These are phyloP conservation scores for Octonoba sinensis DNA, from an alignment of 2,888 invertebrate genomes.

Conservation along the genomic window DNA sequence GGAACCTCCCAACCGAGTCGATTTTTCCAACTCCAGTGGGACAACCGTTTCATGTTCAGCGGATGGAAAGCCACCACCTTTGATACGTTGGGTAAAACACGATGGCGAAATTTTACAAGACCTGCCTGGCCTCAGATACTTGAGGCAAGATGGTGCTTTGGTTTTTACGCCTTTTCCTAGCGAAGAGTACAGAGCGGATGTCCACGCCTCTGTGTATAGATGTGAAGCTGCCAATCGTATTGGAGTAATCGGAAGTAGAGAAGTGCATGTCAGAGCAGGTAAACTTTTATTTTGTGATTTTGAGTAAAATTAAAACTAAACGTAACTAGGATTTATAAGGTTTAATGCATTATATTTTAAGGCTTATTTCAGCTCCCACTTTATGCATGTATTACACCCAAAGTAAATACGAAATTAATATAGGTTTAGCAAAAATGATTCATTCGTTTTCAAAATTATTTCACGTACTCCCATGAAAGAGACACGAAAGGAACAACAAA, in stretches of 20 bases:
- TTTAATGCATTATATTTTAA: too few species aligned
- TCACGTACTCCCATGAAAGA: too few species aligned
- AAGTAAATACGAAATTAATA: too few species aligned
- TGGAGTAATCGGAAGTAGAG: constrained; percentile 63
- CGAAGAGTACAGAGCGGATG: constrained; percentile 65
- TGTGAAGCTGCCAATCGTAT: constrained; percentile 64
- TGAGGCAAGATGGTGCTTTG: constrained; percentile 62
- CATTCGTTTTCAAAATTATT: too few species aligned
- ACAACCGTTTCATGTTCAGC: constrained; percentile 42
- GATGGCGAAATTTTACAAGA: constrained; percentile 40
- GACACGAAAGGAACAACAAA: too few species aligned
- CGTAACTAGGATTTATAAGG: not conserved
- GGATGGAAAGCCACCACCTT: constrained; percentile 37
- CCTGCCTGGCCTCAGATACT: constrained; percentile 54
- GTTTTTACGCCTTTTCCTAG: constrained; percentile 64
- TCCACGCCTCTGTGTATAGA: constrained; percentile 64
- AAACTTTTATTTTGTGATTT: constrained; percentile 19
- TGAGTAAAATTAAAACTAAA: too few species aligned
- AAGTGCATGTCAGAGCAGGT: constrained; percentile 66
- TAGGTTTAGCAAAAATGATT: too few species aligned
- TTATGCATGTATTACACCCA: too few species aligned
- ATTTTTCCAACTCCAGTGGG: constrained; percentile 54
- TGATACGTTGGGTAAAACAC: constrained; percentile 55
- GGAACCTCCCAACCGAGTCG: constrained; percentile 45
- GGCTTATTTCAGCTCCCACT: too few species aligned